These are phyloP conservation scores for Auanema sp. DNA, from an alignment of 2,888 invertebrate species.

Conservation along the genomic window DNA sequence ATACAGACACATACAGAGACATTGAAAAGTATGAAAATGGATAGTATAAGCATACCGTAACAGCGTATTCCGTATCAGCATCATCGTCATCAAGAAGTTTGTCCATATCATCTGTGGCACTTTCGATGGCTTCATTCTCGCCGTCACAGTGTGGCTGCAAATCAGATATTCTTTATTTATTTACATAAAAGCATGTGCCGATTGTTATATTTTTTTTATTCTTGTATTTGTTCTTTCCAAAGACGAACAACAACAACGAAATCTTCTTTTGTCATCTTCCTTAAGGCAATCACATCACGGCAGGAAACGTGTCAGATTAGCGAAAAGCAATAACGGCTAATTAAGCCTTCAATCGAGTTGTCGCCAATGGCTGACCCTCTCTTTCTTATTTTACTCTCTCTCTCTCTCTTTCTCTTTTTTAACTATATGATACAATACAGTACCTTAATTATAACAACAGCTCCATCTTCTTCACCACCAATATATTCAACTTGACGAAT, in stretches of 20 bases:
- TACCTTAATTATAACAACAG: conserved; percentile 30
- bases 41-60: conserved; percentile 10
- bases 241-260: background rate
- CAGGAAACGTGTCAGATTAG: background rate
- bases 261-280: background rate
- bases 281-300: conserved; percentile 2
- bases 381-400: background rate
- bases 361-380: background rate
- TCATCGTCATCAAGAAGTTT: conserved; percentile 20
- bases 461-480: conserved; percentile 23
- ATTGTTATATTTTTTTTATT: conserved; percentile 6
- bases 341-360: background rate
- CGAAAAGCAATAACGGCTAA: background rate
- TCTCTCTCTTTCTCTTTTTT: background rate
- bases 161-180: conserved; percentile 4
- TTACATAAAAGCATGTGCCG: conserved; percentile 2
- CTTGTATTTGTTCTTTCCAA: background rate
- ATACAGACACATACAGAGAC: background rate
- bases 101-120: conserved; percentile 22
- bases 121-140: conserved; percentile 18
- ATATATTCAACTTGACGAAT: conserved; percentile 24
- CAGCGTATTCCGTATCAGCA: conserved; percentile 12
- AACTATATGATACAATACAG: background rate
- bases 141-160: conserved; percentile 20
- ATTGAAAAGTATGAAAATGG: background rate